Evolutionary conservation across 2,888 invertebrate genomes (phyloP), one percentile per base, ranked within the genome.

Genomic region (Neria commutata): DNA sequence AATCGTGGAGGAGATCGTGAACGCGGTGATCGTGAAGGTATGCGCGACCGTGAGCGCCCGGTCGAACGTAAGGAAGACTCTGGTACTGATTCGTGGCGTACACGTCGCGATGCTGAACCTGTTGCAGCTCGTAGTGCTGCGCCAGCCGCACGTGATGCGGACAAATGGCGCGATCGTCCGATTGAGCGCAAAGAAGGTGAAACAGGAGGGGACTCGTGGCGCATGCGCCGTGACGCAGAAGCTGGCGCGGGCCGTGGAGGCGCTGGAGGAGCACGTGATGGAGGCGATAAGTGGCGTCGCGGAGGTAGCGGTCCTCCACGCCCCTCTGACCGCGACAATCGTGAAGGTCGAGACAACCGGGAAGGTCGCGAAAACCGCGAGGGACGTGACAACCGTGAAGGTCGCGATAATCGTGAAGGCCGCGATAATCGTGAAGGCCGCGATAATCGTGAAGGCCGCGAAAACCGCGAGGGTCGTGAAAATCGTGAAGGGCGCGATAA

Each of bases 241-340:
- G 42, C 50, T 14, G 60, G 60, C 3, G 67, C 58, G 19, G 57
- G 62, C 8, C 61, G 56, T 50, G 61, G 58, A 11, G 33, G 61
- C 8, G 14, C 58, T 24, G 34, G 19, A n/a, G n/a, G n/a, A n/a
- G n/a, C n/a, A 23, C 71, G 70, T 34, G 76, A 77, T 16, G 62
- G 67, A 21, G 70, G 73, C 23, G 69, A 71, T 51, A 75, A 81
- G 77, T 72, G 76, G 76, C 78, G 79, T n/a, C n/a, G n/a, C n/a
- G n/a, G n/a, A n/a, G n/a, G n/a, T n/a, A n/a, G n/a, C 42, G 75
- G 72, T 61, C 72, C 77, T 2, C 67, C 71, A 6, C 76, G 78
- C 23, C 69, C 72, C 34, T 69, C 60, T 33, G 75, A 74, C 26
- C 76, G 79, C 8, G 77, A 75, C 8, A 73, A 74, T 42, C 76